A percentile compares a stretch with the other conserved stretches of the same genome.
phyloP scores from a whole-genome alignment of 2,888 invertebrate genomes.

The Pharmacophagus antenor region DNA sequence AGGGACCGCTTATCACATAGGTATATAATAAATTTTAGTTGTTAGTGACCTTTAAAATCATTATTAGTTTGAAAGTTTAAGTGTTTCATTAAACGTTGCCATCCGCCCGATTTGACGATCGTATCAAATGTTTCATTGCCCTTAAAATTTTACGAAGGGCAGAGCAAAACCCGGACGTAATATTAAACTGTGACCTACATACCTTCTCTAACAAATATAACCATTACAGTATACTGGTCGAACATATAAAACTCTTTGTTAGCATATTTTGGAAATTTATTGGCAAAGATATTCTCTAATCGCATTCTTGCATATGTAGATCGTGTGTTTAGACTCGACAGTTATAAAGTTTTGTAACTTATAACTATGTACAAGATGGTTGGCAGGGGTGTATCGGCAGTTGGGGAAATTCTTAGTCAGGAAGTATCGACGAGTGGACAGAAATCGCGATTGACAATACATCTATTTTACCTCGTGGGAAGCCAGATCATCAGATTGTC shows the following conservation, averaged over 20 bases:
- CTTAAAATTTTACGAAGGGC: slow-evolving; percentile 20
- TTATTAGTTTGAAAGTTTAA: slow-evolving; percentile 4
- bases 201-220: slow-evolving; percentile 9
- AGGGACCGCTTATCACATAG: too few relatives aligned
- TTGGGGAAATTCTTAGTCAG: too few relatives aligned
- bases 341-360: too few relatives aligned
- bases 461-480: too few relatives aligned
- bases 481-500: too few relatives aligned
- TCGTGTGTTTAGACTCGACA: background rate
- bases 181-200: slow-evolving; percentile 19
- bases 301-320: too few relatives aligned
- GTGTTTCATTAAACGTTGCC: slow-evolving; percentile 4
- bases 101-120: background rate
- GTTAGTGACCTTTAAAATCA: background rate
- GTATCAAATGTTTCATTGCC: slow-evolving; percentile 8
- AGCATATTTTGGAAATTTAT: background rate
- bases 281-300: background rate
- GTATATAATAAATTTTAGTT: background rate
- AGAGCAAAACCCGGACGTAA: slow-evolving; percentile 14
- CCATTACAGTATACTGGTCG: slow-evolving; percentile 10
- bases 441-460: too few relatives aligned
- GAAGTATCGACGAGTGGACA: too few relatives aligned
- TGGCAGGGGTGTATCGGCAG: too few relatives aligned
- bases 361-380: background rate
- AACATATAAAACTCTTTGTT: slow-evolving; percentile 8